Evolutionary conservation across 2,888 invertebrate genomes (phyloP).

Genomic region (Cantharis rufa): DNA sequence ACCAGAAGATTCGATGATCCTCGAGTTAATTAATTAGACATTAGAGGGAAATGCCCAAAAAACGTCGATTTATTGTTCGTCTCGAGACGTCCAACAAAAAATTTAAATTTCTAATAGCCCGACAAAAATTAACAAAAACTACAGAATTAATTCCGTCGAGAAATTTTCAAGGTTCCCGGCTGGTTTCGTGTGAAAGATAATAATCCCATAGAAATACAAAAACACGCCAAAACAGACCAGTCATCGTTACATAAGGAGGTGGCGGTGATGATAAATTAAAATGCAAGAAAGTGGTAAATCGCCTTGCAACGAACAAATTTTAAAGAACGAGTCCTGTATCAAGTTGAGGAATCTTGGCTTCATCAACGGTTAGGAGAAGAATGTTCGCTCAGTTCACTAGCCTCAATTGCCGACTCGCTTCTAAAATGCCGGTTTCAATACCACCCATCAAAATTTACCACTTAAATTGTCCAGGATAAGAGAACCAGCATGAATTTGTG

Average conservation of each 20-base stretch:
- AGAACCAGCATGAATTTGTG: constrained; percentile 13
- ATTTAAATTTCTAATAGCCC: background rate
- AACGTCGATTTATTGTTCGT: background rate
- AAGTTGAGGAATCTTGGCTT: constrained; percentile 8
- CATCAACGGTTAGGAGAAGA: constrained; percentile 3
- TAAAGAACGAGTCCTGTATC: background rate
- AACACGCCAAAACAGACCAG: background rate
- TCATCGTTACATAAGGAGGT: constrained; percentile 9
- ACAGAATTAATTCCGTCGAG: background rate
- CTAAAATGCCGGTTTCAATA: constrained; percentile 12
- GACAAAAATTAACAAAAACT: background rate
- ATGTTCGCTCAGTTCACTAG: constrained; percentile 13
- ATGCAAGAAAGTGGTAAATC: constrained; percentile 18
- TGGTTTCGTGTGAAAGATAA: background rate
- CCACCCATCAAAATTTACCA: constrained; percentile 1
- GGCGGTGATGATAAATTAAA: constrained; percentile 15
- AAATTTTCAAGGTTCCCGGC: background rate
- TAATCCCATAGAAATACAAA: background rate
- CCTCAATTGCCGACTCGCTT: constrained; percentile 7
- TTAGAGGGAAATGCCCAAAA: background rate
- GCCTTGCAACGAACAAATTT: background rate
- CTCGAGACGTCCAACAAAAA: background rate
- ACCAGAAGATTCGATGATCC: background rate
- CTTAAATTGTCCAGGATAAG: background rate
- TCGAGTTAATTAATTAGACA: background rate